Conservation (phyloP, 92 coral and sea anemone genomes). For the Anthopleura xanthogrammica region DNA sequence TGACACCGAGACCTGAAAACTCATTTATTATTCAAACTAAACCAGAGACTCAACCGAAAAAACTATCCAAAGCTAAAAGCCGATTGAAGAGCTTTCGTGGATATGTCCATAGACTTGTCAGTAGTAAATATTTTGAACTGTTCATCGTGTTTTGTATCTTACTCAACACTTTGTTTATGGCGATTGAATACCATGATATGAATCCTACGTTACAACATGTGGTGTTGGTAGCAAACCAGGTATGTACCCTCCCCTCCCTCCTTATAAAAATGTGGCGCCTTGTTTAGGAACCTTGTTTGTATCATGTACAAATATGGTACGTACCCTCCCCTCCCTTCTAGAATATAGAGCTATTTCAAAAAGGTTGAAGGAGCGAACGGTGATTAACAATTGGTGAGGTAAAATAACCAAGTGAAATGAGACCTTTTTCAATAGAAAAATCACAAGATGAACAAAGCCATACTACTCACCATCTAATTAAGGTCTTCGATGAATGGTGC, state of each 20-base stretch:
- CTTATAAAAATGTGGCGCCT: not conserved
- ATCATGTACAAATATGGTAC: not conserved
- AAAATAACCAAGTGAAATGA: no score
- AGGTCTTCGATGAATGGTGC: no score
- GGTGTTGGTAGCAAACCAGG: constrained; percentile 73
- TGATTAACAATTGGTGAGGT: no score
- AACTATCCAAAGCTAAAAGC: not conserved
- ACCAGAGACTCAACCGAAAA: constrained; percentile 2
- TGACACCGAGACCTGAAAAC: not conserved
- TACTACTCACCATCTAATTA: no score
- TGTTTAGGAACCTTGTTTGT: not conserved
- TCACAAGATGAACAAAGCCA: no score
- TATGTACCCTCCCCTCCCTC: constrained; percentile 39
- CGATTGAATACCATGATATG: constrained; percentile 83
- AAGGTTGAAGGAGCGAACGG: no score
- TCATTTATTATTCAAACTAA: not conserved
- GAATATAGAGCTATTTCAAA: not conserved
- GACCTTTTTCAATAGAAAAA: no score
- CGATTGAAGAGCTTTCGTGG: constrained; percentile 44
- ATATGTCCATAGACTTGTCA: constrained; percentile 36
- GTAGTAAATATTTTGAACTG: constrained; percentile 63
- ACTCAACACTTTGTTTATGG: constrained; percentile 85
- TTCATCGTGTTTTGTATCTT: constrained; percentile 78
- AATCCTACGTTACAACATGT: constrained; percentile 53
- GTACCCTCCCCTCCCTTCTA: not conserved